These are phyloP conservation scores for Aethes cnicana DNA, from an alignment of 2,888 invertebrate genomes.

Conservation along the genomic window DNA sequence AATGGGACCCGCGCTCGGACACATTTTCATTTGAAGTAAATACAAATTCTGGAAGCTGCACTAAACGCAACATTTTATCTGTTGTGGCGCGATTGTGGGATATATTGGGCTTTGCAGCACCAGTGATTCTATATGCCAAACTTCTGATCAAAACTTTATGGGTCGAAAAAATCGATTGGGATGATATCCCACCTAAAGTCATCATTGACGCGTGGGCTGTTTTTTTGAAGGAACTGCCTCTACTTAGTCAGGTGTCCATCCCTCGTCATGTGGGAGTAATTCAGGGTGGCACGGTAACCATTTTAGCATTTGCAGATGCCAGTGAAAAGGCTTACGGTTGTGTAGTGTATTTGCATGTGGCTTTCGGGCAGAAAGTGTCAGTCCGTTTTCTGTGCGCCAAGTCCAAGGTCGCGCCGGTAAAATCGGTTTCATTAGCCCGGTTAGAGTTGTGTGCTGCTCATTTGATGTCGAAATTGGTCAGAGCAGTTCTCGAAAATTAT, in stretches of 20 bases:
- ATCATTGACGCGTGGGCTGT: no score
- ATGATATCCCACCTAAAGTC: constrained; percentile 24
- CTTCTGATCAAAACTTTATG: constrained; percentile 23
- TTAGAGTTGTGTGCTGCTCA: no score
- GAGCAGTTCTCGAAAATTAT: no score
- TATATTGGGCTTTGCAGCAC: constrained; percentile 30
- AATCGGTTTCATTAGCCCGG: no score
- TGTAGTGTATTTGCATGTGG: no score
- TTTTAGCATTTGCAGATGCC: constrained; percentile 32
- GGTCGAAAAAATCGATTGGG: constrained; percentile 26
- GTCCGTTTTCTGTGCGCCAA: no score
- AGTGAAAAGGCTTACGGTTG: background rate
- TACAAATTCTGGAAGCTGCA: background rate
- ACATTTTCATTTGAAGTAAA: background rate
- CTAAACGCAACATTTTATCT: constrained; percentile 32
- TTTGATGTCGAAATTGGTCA: no score
- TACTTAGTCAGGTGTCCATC: no score
- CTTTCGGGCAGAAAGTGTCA: no score
- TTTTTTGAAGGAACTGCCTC: no score
- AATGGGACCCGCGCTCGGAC: background rate
- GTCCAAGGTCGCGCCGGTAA: no score
- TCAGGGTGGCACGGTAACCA: background rate
- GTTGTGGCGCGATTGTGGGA: constrained; percentile 31
- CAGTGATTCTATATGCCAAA: constrained; percentile 31
- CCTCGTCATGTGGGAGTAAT: constrained; percentile 28